Percentiles rank a stretch among this genome's conserved stretches.
phyloP scores from a whole-genome alignment of 2,113 vertebrate genomes.

The Synchiropus splendidus region DNA sequence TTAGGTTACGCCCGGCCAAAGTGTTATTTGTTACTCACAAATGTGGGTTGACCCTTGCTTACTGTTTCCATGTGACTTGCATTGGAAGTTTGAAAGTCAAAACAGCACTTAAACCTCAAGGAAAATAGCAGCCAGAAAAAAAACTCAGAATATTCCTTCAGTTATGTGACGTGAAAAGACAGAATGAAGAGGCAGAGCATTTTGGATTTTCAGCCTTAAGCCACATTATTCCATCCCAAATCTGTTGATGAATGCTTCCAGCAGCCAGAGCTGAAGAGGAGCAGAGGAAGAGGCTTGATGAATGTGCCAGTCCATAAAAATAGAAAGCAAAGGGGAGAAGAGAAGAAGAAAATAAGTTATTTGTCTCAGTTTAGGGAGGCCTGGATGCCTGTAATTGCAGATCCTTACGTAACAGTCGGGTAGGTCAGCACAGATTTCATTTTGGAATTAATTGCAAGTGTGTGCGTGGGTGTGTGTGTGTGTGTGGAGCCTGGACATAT shows the following conservation, averaged over 20 bases:
- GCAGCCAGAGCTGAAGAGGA: too few relatives aligned
- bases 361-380: conserved; percentile 30
- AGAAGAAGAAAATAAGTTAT: conserved; percentile 27
- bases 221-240: conserved; percentile 30
- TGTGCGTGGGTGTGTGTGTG: too few relatives aligned
- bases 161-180: too few relatives aligned
- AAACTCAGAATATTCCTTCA: conserved; percentile 27
- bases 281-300: conserved; percentile 31
- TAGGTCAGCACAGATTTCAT: conserved; percentile 5
- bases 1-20: too few relatives aligned
- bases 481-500: too few relatives aligned
- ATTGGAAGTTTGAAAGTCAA: too few relatives aligned
- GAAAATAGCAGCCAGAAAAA: conserved; percentile 3
- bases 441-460: too few relatives aligned
- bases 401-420: conserved; percentile 10
- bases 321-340: conserved; percentile 29
- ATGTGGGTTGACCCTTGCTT: too few relatives aligned
- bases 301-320: conserved; percentile 40
- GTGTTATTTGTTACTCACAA: too few relatives aligned
- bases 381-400: conserved; percentile 23
- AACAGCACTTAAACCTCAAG: too few relatives aligned
- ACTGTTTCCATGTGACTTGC: too few relatives aligned
- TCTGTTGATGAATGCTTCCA: conserved; percentile 29
- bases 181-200: conserved; percentile 28
- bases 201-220: conserved; percentile 26